Base-by-base conservation (phyloP, 1,140 invertebrate species). In the Drosophila asahinai region DNA sequence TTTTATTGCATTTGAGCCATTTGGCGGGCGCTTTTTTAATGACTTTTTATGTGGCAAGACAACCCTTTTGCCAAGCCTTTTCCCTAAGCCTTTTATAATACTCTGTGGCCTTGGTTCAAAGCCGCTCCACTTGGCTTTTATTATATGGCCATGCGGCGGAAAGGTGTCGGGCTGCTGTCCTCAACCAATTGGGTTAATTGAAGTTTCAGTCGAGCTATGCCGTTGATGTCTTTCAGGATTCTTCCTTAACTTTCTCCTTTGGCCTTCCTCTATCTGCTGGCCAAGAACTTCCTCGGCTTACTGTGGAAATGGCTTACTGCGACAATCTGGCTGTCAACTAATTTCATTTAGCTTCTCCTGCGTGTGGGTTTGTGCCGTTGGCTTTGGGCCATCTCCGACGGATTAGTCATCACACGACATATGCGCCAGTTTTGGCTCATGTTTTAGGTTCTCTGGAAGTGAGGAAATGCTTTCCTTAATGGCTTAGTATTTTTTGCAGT, bases 251-350 rank as follows among this genome's bases (percentile, higher is more conserved):
- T 30, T 30, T 11, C 40, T 19, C 15, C 25, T 17, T 14, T 57
- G 54, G 14, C 14, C 54, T 33, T 19, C 25, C 30, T 22, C 25
- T 27, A n/a, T 66, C 47, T 40, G 15, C 17, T 40, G 45, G 36
- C 22, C 48, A 14, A 51, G 36, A 63, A 67, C 48, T 66, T 52
- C 17, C 55, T 30, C 25, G 47, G 19, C 25, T 71, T 42, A 6
- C 48, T 61, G 47, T 40, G 27, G 55, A 12, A 58, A 22, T 38
- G 22, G 36, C 43, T 70, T 42, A 40, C 57, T 58, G 64, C 42
- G 57, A 61, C 77, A 89, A 83, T 80, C 77, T 81, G 67, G 73
- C 67, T 83, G 83, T 77, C 84, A 87, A 75, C 84, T 87, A 89
- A 87, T 89, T 83, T 89, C 62, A 83, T 83, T 86, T 87, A 17